Percentiles rank a stretch among this genome's conserved stretches.
These are phyloP conservation scores for Crotalus helleri DNA, from an alignment of 2,113 vertebrate genomes.

Conservation along the genomic window DNA sequence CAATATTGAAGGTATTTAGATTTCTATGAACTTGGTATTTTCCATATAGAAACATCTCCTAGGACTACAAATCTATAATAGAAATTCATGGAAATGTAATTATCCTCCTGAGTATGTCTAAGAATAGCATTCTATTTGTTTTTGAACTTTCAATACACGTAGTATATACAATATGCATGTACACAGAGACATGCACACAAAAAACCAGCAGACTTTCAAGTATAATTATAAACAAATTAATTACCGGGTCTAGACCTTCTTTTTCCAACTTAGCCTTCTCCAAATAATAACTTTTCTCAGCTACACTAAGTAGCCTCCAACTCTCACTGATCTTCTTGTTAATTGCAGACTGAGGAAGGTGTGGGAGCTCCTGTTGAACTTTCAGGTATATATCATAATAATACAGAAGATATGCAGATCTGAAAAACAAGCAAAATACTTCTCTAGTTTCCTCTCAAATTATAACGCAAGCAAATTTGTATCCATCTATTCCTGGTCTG, in stretches of 20 bases:
- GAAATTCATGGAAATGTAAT: not conserved
- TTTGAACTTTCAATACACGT: not conserved
- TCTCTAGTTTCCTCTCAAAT: not conserved
- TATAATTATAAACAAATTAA: constrained; percentile 22
- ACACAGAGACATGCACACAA: not conserved
- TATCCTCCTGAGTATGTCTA: not conserved
- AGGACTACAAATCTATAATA: not conserved
- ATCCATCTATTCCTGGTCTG: not conserved
- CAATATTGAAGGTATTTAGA: not conserved
- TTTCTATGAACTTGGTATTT: not conserved
- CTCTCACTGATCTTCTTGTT: constrained; percentile 98
- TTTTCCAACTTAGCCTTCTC: constrained; percentile 92
- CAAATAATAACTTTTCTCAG: constrained; percentile 93
- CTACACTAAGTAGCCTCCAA: constrained; percentile 92
- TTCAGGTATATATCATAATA: constrained; percentile 96
- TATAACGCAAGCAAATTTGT: not conserved
- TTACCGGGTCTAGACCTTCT: constrained; percentile 86
- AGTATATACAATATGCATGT: not conserved
- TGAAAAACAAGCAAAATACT: constrained; percentile 58
- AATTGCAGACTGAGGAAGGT: constrained; percentile 94
- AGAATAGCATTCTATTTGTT: not conserved
- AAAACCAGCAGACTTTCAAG: not conserved
- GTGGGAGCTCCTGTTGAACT: constrained; percentile 88
- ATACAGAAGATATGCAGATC: constrained; percentile 94
- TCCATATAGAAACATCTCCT: not conserved